These are phyloP conservation scores for Tipula confusa DNA, from an alignment of 2,888 invertebrate species.

Conservation along the genomic window DNA sequence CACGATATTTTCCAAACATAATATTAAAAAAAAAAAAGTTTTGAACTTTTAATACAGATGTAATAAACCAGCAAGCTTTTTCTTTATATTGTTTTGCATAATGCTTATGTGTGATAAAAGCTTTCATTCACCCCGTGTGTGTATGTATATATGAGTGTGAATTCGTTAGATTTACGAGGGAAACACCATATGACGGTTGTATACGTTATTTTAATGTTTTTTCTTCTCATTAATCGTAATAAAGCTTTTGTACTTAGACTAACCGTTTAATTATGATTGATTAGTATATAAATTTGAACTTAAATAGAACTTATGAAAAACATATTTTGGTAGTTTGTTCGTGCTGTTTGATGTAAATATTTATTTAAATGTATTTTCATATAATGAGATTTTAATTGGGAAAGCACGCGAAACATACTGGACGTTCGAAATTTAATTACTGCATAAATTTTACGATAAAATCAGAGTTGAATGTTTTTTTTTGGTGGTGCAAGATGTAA, in stretches of 20 bases:
- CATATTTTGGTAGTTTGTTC: not conserved
- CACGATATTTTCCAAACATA: not conserved
- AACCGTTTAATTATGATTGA: not conserved
- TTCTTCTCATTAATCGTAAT: not conserved
- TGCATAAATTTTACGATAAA: not conserved
- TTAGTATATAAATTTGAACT: not conserved
- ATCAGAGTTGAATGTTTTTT: not conserved
- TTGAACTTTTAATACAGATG: not conserved
- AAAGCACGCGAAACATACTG: conserved; percentile 14
- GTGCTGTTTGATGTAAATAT: not conserved
- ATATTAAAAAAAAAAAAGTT: not conserved
- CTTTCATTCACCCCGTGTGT: not conserved
- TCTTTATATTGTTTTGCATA: not conserved
- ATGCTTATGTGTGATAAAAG: not conserved
- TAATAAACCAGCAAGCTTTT: not conserved
- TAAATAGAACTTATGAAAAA: not conserved
- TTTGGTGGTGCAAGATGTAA: not conserved
- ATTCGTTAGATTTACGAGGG: not conserved
- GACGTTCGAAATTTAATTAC: not conserved
- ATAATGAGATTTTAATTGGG: not conserved
- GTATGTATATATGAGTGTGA: not conserved
- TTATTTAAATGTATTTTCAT: not conserved
- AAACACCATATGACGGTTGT: not conserved
- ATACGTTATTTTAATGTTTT: not conserved
- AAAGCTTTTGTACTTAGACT: not conserved